Evolutionary conservation across 2,888 invertebrate species (phyloP), one percentile per base, ranked within the genome.

Genomic region (Zhengitettix transpicula): DNA sequence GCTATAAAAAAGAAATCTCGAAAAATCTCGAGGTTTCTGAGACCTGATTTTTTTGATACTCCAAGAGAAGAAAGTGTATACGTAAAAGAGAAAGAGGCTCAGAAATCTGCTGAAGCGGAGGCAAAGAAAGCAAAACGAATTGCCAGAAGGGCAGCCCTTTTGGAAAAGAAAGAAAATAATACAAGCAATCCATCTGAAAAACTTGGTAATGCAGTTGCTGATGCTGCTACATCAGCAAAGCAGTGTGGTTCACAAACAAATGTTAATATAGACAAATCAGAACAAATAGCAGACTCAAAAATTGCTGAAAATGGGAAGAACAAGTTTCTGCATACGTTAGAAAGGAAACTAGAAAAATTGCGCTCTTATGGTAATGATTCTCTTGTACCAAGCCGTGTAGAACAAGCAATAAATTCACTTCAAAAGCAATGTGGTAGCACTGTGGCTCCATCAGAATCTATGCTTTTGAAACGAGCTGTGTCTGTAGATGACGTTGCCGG

Each of bases 41-140:
- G 89, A 42, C 85, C 88, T 0, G 89, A 89, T 71, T 88, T 88
- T 69, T 87, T 83, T 69, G 87, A 88, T 64, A 75, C 82, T 1
- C 80, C 82, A 10, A 72, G 78, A 17, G 84, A 84, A 61, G 87
- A 87, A 66, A 84, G 80, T 67, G 74, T 79, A 28, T 82, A 82
- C 68, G 77, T 80, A 1, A 78, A 73, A 60, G 71, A 73, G 41
- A 72, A 73, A 57, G 74, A 73, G 57, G 61, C 57, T n/a, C 56
- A 56, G 55, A 63, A 61, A 54, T 44, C 56, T 54, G 54, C 60
- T 54, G 61, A 63, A 57, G 60, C 53, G 12, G 63, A 61, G 42
- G 58, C 57, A 55, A 62, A 55, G 12, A 42, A 42, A 10, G 42
- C 58, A 28, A 61, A 55, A 14, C 40, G 44, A 47, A 16, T 42